Base-by-base conservation (phyloP, 2,113 vertebrate species). In the Xenotilapia leptura region DNA sequence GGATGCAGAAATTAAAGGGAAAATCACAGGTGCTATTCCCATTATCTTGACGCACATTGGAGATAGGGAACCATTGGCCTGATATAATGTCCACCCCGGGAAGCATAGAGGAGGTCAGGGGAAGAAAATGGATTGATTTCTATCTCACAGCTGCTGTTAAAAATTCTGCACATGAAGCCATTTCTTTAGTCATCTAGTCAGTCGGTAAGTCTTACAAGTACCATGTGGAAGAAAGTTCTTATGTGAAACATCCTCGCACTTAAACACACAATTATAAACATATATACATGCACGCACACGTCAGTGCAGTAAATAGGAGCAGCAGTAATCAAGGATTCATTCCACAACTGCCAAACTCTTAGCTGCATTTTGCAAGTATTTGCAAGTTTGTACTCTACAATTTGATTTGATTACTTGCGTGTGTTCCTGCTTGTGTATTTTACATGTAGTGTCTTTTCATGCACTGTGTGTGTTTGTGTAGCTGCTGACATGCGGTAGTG, bases 401-500 rank as follows among this genome's bases (percentile, higher is more conserved):
- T 31, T 88, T 88, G 45, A 84, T 87, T 86, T 83, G 28, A 95
- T 93, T 89, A 90, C 33, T 68, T 83, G 82, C 65, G 77, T 87
- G 49, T 80, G 55, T 91, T 73, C 68, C 73, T 47, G 45, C 45
- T 47, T 84, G 54, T 56, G 51, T 54, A 13, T 15, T 36, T 85
- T 31, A 58, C 77, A 42, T 38, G 53, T 42, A 79, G 82, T 89
- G 88, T 42, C 17, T 91, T 83, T 87, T 54, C n/a, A 14, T 40
- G 56, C 60, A 7, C 33, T 45, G 40, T 90, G 73, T 85, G 53
- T 82, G 85, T 77, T 85, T 93, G 83, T 5, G 51, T 88, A 75
- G 89, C 83, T 90, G 65, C 81, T 92, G 90, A 93, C 94, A 95
- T 91, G 83, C 75, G 77, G 93, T 82, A 93, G 89, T 93, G 89